Evolutionary conservation across 2,797 vertebrate species (phyloP).

Genomic region (Erithacus rubecula): DNA sequence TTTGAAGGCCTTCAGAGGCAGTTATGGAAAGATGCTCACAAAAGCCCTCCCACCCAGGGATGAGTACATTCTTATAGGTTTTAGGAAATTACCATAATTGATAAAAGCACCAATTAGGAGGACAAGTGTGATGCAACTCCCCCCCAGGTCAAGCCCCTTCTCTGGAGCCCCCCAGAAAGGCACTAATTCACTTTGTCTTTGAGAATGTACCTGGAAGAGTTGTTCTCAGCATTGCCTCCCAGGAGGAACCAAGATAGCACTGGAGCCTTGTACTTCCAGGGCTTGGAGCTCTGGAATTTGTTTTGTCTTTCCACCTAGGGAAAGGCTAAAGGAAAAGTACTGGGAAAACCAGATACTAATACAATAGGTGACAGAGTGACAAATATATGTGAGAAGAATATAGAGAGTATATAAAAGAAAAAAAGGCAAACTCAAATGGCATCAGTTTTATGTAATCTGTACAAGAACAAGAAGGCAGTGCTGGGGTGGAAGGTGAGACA

Average conservation of each 20-base stretch:
- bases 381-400: background rate
- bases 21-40: background rate
- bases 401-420: background rate
- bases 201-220: background rate
- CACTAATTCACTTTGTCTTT: background rate
- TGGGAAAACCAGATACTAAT: background rate
- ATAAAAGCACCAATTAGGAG: background rate
- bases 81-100: background rate
- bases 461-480: background rate
- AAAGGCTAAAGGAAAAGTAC: background rate
- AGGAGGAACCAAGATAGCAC: too few relatives aligned
- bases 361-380: background rate
- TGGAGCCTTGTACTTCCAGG: too few relatives aligned
- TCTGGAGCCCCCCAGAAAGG: background rate
- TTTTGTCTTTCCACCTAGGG: background rate
- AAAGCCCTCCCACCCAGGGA: accelerated
- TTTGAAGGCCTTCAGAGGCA: background rate
- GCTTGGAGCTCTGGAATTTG: background rate
- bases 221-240: background rate
- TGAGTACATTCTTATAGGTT: background rate
- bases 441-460: background rate
- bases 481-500: background rate
- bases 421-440: background rate
- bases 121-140: too few relatives aligned
- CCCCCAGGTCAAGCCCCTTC: background rate